These are phyloP conservation scores for Lutjanus campechanus DNA, from an alignment of 2,797 vertebrate species.

Conservation along the genomic window DNA sequence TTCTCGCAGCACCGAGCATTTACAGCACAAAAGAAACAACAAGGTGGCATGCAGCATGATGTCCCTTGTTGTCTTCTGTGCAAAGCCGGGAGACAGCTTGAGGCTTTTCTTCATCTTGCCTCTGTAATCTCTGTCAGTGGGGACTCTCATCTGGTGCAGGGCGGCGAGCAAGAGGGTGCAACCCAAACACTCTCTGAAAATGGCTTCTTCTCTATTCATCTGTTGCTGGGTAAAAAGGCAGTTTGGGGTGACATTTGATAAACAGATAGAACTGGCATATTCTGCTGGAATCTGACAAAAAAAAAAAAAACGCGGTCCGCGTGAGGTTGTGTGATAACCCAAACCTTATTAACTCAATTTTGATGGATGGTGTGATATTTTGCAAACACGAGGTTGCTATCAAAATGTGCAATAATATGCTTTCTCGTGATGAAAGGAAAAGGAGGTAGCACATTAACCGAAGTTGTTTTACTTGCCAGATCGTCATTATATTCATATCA, in stretches of 20 bases:
- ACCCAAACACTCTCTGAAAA: conserved; percentile 55
- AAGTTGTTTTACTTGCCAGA: background rate
- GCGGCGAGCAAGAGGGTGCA: conserved; percentile 51
- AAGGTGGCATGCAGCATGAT: conserved; percentile 59
- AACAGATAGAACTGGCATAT: background rate
- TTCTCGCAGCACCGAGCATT: conserved; percentile 49
- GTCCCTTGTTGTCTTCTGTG: conserved; percentile 67
- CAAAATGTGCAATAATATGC: background rate
- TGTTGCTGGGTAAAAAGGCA: conserved; percentile 40
- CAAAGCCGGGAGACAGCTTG: conserved; percentile 68
- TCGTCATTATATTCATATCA: background rate
- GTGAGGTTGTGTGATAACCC: background rate
- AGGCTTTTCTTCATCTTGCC: conserved; percentile 65
- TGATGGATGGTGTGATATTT: background rate
- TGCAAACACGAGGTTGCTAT: background rate
- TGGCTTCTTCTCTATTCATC: conserved; percentile 30
- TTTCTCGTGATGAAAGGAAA: background rate
- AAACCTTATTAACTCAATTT: background rate
- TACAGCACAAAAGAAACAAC: conserved; percentile 70
- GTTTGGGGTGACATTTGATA: conserved; percentile 22
- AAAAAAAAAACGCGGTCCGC: background rate
- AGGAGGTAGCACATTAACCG: background rate
- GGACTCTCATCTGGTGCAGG: conserved; percentile 58
- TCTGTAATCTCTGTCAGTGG: conserved; percentile 70
- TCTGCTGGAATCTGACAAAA: background rate